Evolutionary conservation across 2,888 invertebrate species (phyloP), one percentile per base, ranked within the genome.

Genomic region (Gibbula magus): DNA sequence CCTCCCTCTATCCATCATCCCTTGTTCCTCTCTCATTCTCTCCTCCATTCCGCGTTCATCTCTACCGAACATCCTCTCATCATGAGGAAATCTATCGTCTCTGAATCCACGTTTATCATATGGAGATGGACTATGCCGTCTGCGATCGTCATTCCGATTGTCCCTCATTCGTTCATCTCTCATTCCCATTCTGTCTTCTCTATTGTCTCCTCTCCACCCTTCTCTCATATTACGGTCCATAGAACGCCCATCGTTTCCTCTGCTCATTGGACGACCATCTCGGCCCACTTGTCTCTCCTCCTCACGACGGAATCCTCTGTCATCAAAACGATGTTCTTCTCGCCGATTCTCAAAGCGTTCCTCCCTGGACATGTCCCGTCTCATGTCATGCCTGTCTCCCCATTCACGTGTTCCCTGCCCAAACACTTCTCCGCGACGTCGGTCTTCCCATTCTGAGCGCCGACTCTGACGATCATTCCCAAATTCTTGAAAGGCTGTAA

Each of bases 311-410:
- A 75, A 75, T n/a, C 35, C 52, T 52, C 81, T 52, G 45, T 78
- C 78, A 18, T 81, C 81, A 22, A 75, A 18, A 8, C 81, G 74
- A 22, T 52, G 75, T 32, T 78, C 75, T 22, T 79, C 78, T 51
- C 78, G 25, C 10, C 78, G 54, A 20, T 56, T 61, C 25, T 82
- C 82, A 35, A 61, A 78, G n/a, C 61, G 35, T 20, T 78, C 78
- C 13, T 78, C 73, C 16, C 54, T 32, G 0, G 56, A 35, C 35
- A 52, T 35, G 22, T 78, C 78, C 16, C 67, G 20, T 77, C 77
- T 66, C 16, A 20, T 16, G 25, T 77, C 77, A 35, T 67, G 78
- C 20, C 78, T 29, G 20, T 39, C 74, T 5, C 35, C 73, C 56
- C 74, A 73, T 10, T 78, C 75, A 35, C 53, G 29, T 8, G 45